These are phyloP conservation scores for Cephus pygmeus DNA, from an alignment of 2,888 invertebrate genomes.

Conservation along the genomic window DNA sequence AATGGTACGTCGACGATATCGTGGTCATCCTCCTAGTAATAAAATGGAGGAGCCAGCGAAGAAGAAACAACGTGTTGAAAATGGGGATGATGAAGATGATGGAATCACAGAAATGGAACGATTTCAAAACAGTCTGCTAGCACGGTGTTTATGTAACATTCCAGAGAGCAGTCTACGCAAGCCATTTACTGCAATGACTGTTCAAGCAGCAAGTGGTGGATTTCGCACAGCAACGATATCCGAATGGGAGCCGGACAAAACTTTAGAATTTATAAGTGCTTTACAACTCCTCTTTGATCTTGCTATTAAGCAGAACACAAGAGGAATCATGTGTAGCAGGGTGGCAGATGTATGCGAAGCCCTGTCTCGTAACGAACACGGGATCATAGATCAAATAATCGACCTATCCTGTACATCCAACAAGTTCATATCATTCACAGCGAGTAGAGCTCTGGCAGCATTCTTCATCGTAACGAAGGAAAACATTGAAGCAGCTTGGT, in stretches of 20 bases:
- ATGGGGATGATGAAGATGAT: constrained; percentile 71
- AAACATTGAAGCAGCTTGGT: constrained; percentile 82
- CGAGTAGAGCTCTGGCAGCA: constrained; percentile 82
- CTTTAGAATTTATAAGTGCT: constrained; percentile 84
- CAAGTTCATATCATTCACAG: constrained; percentile 83
- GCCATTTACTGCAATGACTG: constrained; percentile 76
- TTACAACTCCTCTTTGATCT: constrained; percentile 86
- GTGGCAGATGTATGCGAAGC: constrained; percentile 85
- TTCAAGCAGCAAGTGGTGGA: constrained; percentile 67
- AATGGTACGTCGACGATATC: constrained; percentile 75
- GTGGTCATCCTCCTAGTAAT: constrained; percentile 69
- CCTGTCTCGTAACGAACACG: constrained; percentile 82
- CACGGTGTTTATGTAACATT: constrained; percentile 83
- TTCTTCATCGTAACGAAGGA: constrained; percentile 87
- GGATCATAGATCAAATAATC: constrained; percentile 86
- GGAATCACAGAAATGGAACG: constrained; percentile 72
- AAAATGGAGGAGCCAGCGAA: constrained; percentile 86
- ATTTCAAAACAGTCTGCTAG: constrained; percentile 76
- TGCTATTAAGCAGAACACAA: constrained; percentile 84
- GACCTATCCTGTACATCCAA: constrained; percentile 82
- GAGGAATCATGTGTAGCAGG: constrained; percentile 84
- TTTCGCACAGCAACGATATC: constrained; percentile 69
- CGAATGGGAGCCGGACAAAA: constrained; percentile 75
- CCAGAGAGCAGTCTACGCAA: constrained; percentile 77
- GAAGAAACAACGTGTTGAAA: constrained; percentile 80